phyloP scores from a whole-genome alignment of 2,797 vertebrate genomes.

The Balearica regulorum region DNA sequence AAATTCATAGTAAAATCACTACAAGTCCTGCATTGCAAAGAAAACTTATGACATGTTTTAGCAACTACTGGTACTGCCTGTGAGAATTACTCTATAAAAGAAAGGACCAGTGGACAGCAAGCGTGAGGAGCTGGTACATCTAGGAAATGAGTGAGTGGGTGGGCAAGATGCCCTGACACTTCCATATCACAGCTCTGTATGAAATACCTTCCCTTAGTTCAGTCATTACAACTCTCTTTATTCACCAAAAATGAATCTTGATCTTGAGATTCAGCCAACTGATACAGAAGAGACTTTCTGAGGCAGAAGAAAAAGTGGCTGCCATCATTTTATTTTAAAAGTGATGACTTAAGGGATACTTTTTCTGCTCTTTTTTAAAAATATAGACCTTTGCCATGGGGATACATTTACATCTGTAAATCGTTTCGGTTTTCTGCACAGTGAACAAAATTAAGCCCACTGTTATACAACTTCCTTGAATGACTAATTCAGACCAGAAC shows the following conservation, averaged over 20 bases:
- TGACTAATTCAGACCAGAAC: not conserved
- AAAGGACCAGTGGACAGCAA: not conserved
- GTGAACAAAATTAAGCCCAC: not conserved
- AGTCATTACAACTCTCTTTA: not conserved
- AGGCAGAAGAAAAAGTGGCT: not conserved
- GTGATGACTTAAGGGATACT: not conserved
- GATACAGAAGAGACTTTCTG: not conserved
- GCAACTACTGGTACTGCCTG: not conserved
- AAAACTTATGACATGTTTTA: not conserved
- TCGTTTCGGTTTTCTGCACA: not conserved
- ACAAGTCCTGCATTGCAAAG: not conserved
- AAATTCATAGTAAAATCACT: not conserved
- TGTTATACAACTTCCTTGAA: not conserved
- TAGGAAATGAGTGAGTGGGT: rapidly evolving
- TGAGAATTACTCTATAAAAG: not conserved
- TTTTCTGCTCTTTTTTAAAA: not conserved
- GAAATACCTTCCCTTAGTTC: not conserved
- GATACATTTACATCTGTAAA: not conserved
- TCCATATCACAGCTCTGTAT: not conserved
- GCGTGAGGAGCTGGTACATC: not conserved
- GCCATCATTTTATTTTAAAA: not conserved
- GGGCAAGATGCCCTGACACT: not conserved
- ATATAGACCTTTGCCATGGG: not conserved
- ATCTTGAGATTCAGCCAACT: not conserved
- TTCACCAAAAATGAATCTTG: not conserved